Percentiles rank a stretch among this genome's conserved stretches.
Conservation (phyloP, 2,797 vertebrate species). For the Avahi laniger region DNA sequence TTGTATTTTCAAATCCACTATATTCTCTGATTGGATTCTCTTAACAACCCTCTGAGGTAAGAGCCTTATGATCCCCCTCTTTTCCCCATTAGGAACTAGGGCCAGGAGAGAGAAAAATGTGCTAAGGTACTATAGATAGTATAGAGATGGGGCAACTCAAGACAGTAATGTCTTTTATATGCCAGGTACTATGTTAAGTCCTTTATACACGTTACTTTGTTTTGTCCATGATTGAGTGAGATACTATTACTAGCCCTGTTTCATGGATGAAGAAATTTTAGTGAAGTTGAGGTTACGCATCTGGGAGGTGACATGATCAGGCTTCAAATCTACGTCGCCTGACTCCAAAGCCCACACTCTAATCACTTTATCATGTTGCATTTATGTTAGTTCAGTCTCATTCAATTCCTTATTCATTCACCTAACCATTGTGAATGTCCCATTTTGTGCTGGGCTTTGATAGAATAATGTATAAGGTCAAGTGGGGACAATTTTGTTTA, state of each 20-base stretch:
- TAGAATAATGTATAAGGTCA: background rate
- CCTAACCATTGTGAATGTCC: background rate
- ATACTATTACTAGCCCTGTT: background rate
- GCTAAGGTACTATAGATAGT: background rate
- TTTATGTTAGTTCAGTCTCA: background rate
- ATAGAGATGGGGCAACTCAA: background rate
- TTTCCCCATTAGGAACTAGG: background rate
- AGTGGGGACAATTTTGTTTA: background rate
- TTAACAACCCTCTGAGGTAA: background rate
- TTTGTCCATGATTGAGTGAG: background rate
- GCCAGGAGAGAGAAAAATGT: background rate
- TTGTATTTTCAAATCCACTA: background rate
- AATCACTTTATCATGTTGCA: background rate
- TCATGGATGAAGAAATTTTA: background rate
- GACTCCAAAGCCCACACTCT: background rate
- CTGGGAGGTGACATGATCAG: background rate
- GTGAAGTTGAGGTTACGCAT: background rate
- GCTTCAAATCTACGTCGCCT: background rate
- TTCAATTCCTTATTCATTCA: background rate
- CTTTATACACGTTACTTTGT: background rate
- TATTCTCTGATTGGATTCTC: conserved; percentile 17
- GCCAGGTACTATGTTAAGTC: background rate
- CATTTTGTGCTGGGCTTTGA: background rate
- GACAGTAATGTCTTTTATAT: background rate
- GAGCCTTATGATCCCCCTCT: background rate